Evolutionary conservation across 2,113 vertebrate genomes (phyloP), one percentile per base, ranked within the genome.

Genomic region (Isurus oxyrinchus): DNA sequence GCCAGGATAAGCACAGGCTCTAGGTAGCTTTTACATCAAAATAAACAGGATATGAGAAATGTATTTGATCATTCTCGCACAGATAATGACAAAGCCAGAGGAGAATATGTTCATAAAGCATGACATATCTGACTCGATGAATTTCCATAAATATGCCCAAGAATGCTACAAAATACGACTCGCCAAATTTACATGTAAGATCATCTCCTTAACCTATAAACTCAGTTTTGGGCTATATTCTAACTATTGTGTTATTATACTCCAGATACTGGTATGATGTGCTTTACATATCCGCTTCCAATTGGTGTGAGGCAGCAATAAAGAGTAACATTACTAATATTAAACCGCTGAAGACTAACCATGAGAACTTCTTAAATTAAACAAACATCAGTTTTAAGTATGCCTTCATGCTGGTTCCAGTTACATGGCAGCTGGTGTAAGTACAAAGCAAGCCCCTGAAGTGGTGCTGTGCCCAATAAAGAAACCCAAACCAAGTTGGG

Each of bases 1-100:
- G 40, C 53, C 44, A 72, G 44, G 23, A 72, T 72, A 76, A 49
- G 35, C 49, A 76, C 13, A 25, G 63, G 27, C 13, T 95, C 49
- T 6, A 55, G 49, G 44, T 27, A 95, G 94, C 14, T 55, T 35
- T 95, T 95, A 69, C 49, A 95, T 40, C 44, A 95, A 5, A 31
- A 63, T 61, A 63, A 44, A 76, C 49, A 53, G 67, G 27, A 3
- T 35, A 98, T 96, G 95, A 97, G 94, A 97, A 97, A 97, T 98
- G 98, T 99, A 98, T 98, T 98, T 98, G 98, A 98, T 98, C 98
- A 99, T 98, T 97, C 11, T 13, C 13, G 49, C 49, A 72, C 23
- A 55, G 66, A 76, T 95, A 95, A 95, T 7, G 67, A 53, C 44
- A 53, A 67, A 31, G 25, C 23, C 2, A 66, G 21, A 72, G 21